Evolutionary conservation across 1,140 invertebrate genomes (phyloP).

Genomic region (Papilio polytes): DNA sequence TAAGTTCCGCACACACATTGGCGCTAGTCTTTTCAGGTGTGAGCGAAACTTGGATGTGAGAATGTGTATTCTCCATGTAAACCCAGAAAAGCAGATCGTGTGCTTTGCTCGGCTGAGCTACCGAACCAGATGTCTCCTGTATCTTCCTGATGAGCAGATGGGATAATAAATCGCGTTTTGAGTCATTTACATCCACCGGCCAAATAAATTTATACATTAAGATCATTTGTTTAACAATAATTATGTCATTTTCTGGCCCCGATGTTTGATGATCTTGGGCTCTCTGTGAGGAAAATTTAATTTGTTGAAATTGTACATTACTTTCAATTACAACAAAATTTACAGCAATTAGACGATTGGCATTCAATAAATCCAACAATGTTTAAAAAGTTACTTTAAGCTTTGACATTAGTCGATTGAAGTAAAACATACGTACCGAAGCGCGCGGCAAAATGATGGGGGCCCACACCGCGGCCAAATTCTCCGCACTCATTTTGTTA

Average conservation of each 20-base stretch:
- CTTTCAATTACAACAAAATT: not conserved
- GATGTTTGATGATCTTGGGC: slow-evolving; percentile 74
- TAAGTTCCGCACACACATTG: slow-evolving; percentile 89
- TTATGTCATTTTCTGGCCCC: slow-evolving; percentile 87
- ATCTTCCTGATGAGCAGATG: slow-evolving; percentile 88
- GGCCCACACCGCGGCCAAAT: slow-evolving; percentile 93
- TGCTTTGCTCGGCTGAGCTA: slow-evolving; percentile 86
- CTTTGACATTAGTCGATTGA: not conserved
- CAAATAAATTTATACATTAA: slow-evolving; percentile 82
- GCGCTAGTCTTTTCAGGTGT: slow-evolving; percentile 90
- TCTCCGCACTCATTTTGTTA: slow-evolving; percentile 92
- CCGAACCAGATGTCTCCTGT: slow-evolving; percentile 83
- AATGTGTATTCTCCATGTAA: slow-evolving; percentile 84
- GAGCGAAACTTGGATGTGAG: slow-evolving; percentile 87
- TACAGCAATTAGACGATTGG: no score
- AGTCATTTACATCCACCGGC: slow-evolving; percentile 80
- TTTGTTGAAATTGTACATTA: not conserved
- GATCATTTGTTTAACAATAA: slow-evolving; percentile 89
- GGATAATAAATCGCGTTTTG: slow-evolving; percentile 88
- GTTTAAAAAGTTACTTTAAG: no score
- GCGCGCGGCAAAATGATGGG: slow-evolving; percentile 91
- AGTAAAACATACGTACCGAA: slow-evolving; percentile 64
- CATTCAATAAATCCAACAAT: no score
- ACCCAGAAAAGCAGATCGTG: slow-evolving; percentile 94
- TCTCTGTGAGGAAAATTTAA: slow-evolving; percentile 55